Conservation (phyloP, 1,140 invertebrate genomes). For the Halotydeus destructor region DNA sequence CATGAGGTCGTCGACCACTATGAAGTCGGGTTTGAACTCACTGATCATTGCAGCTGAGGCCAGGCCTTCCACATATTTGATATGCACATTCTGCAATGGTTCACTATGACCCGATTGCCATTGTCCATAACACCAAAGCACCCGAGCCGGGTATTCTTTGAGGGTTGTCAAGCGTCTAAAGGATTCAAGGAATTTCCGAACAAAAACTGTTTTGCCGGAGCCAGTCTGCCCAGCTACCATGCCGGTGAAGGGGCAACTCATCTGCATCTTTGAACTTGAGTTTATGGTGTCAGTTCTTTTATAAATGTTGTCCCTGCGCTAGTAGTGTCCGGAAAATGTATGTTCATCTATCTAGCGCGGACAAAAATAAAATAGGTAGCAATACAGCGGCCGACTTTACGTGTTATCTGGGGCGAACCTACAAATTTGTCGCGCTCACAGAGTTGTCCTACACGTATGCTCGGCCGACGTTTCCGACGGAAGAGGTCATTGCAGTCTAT, state of each 20-base stretch:
- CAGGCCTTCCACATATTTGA: not conserved
- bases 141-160: not conserved
- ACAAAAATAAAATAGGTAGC: too few relatives aligned
- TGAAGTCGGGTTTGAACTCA: not conserved
- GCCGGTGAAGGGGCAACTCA: not conserved
- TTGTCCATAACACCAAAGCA: not conserved
- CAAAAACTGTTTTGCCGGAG: not conserved
- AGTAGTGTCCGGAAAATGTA: too few relatives aligned
- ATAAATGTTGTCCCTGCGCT: too few relatives aligned
- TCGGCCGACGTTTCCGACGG: too few relatives aligned
- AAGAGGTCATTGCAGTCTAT: too few relatives aligned
- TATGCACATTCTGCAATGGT: not conserved
- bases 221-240: not conserved
- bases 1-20: constrained; percentile 1
- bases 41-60: not conserved
- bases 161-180: not conserved
- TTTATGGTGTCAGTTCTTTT: too few relatives aligned
- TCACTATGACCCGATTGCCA: not conserved
- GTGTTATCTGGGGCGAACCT: too few relatives aligned
- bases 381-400: too few relatives aligned
- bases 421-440: too few relatives aligned
- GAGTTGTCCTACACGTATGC: too few relatives aligned
- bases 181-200: not conserved
- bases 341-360: too few relatives aligned
- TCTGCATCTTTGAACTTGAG: too few relatives aligned